A percentile compares a stretch with the other conserved stretches of the same genome.
phyloP scores from a whole-genome alignment of 2,888 invertebrate species.

The Seladonia tumulorum region DNA sequence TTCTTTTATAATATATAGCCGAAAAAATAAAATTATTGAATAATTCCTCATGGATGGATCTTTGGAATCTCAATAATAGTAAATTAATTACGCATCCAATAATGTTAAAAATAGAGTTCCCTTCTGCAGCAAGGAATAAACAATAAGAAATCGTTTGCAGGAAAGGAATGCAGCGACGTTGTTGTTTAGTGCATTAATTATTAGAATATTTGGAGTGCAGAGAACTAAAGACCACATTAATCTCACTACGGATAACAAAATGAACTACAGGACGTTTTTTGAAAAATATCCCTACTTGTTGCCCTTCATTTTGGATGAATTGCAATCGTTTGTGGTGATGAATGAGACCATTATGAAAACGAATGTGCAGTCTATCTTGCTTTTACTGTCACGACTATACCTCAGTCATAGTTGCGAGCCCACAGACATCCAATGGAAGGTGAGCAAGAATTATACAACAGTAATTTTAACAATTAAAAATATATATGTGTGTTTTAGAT shows the following conservation, averaged over 20 bases:
- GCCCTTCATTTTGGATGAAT: constrained; percentile 86
- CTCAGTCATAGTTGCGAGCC: constrained; percentile 89
- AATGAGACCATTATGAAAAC: constrained; percentile 86
- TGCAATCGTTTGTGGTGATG: constrained; percentile 78
- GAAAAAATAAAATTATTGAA: too few relatives aligned
- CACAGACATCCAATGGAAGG: constrained; percentile 89
- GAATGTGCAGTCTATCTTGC: constrained; percentile 90
- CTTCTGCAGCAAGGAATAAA: constrained; percentile 7
- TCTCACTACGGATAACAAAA: constrained; percentile 87
- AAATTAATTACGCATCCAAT: too few relatives aligned
- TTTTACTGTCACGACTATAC: constrained; percentile 91
- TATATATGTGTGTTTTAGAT: constrained; percentile 84
- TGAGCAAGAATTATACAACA: constrained; percentile 73
- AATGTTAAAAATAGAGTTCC: constrained; percentile 8
- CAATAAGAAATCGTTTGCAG: constrained; percentile 82
- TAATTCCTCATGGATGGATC: too few relatives aligned
- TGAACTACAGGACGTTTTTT: constrained; percentile 93
- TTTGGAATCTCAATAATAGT: not conserved
- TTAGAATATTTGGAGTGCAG: constrained; percentile 94
- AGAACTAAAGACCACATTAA: constrained; percentile 87
- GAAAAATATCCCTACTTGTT: constrained; percentile 88
- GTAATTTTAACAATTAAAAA: not conserved
- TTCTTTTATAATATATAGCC: too few relatives aligned
- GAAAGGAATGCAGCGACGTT: constrained; percentile 95
- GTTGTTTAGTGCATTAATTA: constrained; percentile 92